Percentiles rank a stretch among this genome's conserved stretches.
Conservation (phyloP, 2,797 vertebrate genomes). For the Poliocrania exsul region DNA sequence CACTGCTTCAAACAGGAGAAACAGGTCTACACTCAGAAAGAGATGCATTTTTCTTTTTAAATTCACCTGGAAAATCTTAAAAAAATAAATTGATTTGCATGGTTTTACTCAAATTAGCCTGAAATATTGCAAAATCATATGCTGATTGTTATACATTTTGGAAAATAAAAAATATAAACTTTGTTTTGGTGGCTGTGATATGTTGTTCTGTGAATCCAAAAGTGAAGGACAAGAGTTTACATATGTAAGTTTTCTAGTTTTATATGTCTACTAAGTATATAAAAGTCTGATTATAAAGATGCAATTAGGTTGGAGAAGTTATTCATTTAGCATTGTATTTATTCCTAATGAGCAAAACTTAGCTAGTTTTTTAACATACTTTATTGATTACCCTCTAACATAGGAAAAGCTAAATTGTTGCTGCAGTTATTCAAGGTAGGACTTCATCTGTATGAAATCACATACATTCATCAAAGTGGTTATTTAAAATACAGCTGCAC, state of each 20-base stretch:
- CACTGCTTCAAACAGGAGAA: not conserved
- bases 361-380: not conserved
- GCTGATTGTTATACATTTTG: conserved; percentile 16
- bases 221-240: not conserved
- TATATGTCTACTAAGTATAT: not conserved
- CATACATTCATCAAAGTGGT: not conserved
- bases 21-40: not conserved
- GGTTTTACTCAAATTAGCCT: not conserved
- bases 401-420: not conserved
- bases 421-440: not conserved
- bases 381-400: not conserved
- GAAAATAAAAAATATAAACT: conserved; percentile 57
- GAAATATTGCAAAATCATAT: conserved; percentile 15
- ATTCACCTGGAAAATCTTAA: not conserved
- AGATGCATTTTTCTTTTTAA: not conserved
- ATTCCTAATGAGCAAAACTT: not conserved
- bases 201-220: not conserved
- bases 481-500: not conserved
- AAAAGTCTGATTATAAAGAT: not conserved
- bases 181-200: not conserved
- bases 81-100: not conserved
- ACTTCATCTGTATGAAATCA: not conserved
- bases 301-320: not conserved
- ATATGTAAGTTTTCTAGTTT: not conserved
- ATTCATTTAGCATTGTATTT: not conserved